A percentile compares a stretch with the other conserved stretches of the same genome.
Conservation (phyloP, 2,113 vertebrate species). For the Oenanthe oenanthe region DNA sequence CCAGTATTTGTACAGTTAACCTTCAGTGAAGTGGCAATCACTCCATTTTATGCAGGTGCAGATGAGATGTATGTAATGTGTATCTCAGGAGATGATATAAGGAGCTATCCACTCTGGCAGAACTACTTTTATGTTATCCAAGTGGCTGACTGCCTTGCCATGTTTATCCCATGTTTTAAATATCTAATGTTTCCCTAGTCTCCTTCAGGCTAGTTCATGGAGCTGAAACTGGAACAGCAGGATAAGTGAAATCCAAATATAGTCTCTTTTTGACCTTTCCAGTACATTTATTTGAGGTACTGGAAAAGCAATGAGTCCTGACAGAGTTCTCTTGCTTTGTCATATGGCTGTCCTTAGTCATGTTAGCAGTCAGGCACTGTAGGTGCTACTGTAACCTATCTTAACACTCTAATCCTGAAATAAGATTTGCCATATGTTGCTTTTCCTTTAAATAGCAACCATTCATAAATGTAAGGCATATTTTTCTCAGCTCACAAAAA, state of each 20-base stretch:
- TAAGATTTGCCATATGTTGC: background rate
- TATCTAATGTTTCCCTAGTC: background rate
- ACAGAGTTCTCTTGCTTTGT: background rate
- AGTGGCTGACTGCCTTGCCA: background rate
- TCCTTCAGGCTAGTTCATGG: background rate
- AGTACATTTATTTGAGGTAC: background rate
- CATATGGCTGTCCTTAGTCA: background rate
- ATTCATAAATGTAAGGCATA: background rate
- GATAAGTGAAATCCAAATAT: background rate
- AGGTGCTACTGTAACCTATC: background rate
- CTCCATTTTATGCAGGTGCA: background rate
- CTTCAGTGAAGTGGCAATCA: background rate
- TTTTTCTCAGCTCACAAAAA: background rate
- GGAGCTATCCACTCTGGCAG: background rate
- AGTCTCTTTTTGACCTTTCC: background rate
- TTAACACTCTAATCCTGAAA: background rate
- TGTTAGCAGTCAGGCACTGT: background rate
- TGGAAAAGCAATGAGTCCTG: background rate
- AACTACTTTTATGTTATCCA: background rate
- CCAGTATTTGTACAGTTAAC: background rate
- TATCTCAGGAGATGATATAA: background rate
- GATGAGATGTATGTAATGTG: background rate
- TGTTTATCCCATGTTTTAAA: background rate
- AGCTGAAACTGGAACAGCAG: background rate
- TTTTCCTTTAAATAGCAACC: background rate